Conservation (phyloP, 2,797 vertebrate genomes). For the Limnodromus scolopaceus region DNA sequence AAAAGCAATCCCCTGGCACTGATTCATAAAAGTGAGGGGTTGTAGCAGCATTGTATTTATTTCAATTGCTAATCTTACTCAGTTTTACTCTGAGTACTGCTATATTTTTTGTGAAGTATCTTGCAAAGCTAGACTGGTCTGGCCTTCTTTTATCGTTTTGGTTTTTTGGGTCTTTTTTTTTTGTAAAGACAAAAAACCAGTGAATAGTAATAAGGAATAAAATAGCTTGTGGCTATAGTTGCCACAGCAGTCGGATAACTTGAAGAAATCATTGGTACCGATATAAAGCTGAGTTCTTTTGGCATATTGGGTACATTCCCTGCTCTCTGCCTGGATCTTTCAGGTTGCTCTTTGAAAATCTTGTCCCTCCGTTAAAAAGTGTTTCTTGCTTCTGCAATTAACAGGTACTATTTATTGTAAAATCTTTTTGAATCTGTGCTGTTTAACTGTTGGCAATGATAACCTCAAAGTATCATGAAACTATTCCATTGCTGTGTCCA, state of each 20-base stretch:
- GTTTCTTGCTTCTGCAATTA: neutral
- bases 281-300: neutral
- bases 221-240: neutral
- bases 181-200: neutral
- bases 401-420: neutral
- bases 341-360: neutral
- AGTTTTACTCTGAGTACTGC: neutral
- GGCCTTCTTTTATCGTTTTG: neutral
- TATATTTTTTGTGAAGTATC: neutral
- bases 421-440: neutral
- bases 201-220: neutral
- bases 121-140: neutral
- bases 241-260: neutral
- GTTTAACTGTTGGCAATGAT: neutral
- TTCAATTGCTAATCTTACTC: neutral
- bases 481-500: neutral
- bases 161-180: neutral
- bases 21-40: neutral
- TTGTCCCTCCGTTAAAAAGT: neutral
- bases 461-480: neutral
- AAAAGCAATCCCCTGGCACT: neutral
- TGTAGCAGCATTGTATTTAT: neutral
- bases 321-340: neutral
- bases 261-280: neutral
- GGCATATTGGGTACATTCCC: neutral